Conservation (phyloP, 2,888 invertebrate species). For the Drosophila borealis region DNA sequence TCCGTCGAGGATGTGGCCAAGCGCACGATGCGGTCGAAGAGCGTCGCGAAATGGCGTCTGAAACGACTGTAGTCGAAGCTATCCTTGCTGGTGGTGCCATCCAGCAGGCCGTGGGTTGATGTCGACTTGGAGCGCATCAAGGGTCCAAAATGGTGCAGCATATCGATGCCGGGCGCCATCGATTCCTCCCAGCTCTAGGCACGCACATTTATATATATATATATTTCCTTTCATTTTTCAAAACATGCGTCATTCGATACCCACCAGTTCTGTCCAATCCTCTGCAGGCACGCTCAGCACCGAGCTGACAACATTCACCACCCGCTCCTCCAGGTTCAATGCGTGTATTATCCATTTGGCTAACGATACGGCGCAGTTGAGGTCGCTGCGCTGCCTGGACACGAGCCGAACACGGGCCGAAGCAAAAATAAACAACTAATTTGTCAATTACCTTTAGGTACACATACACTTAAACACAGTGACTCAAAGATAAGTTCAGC, state of each 20-base stretch:
- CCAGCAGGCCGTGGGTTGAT: conserved; percentile 60
- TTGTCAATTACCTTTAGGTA: conserved; percentile 23
- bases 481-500: neutral
- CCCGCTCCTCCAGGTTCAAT: conserved; percentile 80
- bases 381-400: conserved; percentile 78
- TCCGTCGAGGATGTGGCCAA: conserved; percentile 62
- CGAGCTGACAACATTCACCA: conserved; percentile 77
- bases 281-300: conserved; percentile 81
- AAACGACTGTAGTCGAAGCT: conserved; percentile 82
- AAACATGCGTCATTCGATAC: conserved; percentile 33
- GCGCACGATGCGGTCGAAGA: conserved; percentile 83
- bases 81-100: conserved; percentile 61
- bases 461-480: conserved; percentile 26
- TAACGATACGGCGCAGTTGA: conserved; percentile 82
- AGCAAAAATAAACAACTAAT: conserved; percentile 23
- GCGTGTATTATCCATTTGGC: conserved; percentile 80
- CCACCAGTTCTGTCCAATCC: conserved; percentile 84
- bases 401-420: conserved; percentile 5
- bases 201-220: neutral
- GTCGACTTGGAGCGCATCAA: conserved; percentile 78
- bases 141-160: conserved; percentile 84
- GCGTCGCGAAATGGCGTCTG: conserved; percentile 79
- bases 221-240: neutral
- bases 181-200: conserved; percentile 84
- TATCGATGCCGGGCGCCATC: conserved; percentile 83